These are phyloP conservation scores for Hyaena hyaena DNA, from an alignment of 2,113 vertebrate species.

Conservation along the genomic window DNA sequence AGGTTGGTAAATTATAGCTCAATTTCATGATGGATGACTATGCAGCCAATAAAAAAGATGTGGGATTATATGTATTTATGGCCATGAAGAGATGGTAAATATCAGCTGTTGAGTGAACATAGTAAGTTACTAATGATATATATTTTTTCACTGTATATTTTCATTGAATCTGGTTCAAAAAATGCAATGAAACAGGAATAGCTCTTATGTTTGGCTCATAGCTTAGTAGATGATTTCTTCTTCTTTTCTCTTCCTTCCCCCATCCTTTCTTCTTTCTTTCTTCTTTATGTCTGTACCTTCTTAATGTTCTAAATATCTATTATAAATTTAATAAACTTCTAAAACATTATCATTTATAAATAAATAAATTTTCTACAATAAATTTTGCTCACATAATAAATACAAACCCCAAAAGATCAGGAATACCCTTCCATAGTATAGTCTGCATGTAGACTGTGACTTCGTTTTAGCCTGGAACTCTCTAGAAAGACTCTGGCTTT, in stretches of 20 bases:
- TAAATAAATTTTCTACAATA: background rate
- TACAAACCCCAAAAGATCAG: background rate
- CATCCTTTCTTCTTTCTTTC: background rate
- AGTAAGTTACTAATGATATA: background rate
- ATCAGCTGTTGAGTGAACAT: background rate
- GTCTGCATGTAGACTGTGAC: background rate
- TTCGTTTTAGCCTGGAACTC: background rate
- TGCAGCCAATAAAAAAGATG: background rate
- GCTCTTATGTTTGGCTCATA: background rate
- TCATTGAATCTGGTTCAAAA: background rate
- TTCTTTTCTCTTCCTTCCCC: background rate
- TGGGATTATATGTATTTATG: background rate
- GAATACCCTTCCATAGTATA: background rate
- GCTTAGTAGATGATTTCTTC: background rate
- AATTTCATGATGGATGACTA: background rate
- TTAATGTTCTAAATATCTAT: background rate
- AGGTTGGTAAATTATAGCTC: background rate
- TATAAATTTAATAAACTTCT: background rate
- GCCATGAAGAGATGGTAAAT: background rate
- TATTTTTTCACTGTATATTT: background rate
- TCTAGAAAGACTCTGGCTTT: background rate
- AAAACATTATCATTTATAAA: background rate
- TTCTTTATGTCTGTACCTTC: background rate
- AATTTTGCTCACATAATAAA: background rate
- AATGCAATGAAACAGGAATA: background rate